Base-by-base conservation (phyloP, 2,113 vertebrate species). In the Patagioenas fasciata region DNA sequence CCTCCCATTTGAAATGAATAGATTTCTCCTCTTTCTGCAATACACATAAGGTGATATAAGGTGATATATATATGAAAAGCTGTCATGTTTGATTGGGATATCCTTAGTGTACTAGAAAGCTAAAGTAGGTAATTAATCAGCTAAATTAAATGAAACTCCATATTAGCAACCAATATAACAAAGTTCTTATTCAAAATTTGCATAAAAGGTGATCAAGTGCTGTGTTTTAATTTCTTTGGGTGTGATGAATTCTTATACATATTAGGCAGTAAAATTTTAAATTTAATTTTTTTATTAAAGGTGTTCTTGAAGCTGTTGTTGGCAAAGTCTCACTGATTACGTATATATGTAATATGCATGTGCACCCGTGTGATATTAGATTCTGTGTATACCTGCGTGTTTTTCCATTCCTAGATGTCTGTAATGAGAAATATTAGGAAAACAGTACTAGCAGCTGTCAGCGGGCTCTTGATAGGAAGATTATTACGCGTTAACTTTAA, bases 401-500 rank as follows among this genome's bases (percentile, higher is more conserved):
- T 83, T 65, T 78, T 40, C 29, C 6, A 15, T 89, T 91, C 73
- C 75, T 79, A 20, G 42, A 23, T 88, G 44, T 66, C 69, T 77
- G 77, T 61, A 67, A 74, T 77, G 61, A 67, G 88, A 60, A 91
- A 38, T 71, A 58, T n/a, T 84, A 34, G 34, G 67, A 83, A 65
- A 60, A 18, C 57, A 70, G 89, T 80, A 69, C 32, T 79, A 65
- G 80, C 44, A 70, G 69, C 69, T 36, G 32, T 85, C 93, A 72
- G 54, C 84, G 86, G 69, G n/a, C 36, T 89, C 51, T 64, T 77
- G 61, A 48, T 91, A 65, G 89, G 85, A 74, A 77, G 90, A 86
- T 95, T 93, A 83, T 88, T 79, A 32, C 56, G 70, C 51, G 64
- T 96, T 94, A 95, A 85, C 72, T 89, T 96, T 64, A 93, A 94